Evolutionary conservation across 2,888 invertebrate genomes (phyloP).

Genomic region (Sycophila texana): DNA sequence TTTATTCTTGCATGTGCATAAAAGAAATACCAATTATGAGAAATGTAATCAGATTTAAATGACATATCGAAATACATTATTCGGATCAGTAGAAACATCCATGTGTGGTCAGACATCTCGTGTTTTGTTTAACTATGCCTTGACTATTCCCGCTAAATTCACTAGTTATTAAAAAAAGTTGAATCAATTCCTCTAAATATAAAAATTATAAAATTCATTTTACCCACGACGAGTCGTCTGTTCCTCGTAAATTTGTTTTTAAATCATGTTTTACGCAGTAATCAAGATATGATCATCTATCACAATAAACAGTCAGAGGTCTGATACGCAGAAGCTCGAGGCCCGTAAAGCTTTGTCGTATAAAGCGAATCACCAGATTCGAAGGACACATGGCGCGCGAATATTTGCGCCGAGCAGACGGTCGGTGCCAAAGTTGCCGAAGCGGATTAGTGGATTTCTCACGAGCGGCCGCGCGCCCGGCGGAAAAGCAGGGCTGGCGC

Average conservation of each 20-base stretch:
- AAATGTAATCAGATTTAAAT: too few species aligned
- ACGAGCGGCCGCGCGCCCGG: neutral
- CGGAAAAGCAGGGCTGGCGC: neutral
- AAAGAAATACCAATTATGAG: too few species aligned
- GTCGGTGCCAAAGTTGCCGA: neutral
- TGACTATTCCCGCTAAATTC: too few species aligned
- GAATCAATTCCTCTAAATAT: too few species aligned
- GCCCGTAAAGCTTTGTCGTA: neutral
- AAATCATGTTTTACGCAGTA: neutral
- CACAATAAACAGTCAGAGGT: neutral
- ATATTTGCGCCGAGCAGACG: slow-evolving; percentile 1
- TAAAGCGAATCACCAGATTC: neutral
- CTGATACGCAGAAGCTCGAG: neutral
- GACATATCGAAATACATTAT: too few species aligned
- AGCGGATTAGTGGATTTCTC: slow-evolving; percentile 26
- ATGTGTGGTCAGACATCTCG: too few species aligned
- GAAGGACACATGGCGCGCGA: slow-evolving; percentile 4
- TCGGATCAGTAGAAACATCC: too few species aligned
- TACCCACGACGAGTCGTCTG: too few species aligned
- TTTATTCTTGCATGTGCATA: too few species aligned
- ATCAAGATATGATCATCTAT: neutral
- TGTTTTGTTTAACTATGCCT: too few species aligned
- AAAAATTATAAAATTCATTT: too few species aligned
- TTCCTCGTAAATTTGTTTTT: neutral
- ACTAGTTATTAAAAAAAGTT: too few species aligned